Percentiles rank a stretch among this genome's conserved stretches.
Conservation (phyloP, 2,797 vertebrate genomes). For the Mus spretus region DNA sequence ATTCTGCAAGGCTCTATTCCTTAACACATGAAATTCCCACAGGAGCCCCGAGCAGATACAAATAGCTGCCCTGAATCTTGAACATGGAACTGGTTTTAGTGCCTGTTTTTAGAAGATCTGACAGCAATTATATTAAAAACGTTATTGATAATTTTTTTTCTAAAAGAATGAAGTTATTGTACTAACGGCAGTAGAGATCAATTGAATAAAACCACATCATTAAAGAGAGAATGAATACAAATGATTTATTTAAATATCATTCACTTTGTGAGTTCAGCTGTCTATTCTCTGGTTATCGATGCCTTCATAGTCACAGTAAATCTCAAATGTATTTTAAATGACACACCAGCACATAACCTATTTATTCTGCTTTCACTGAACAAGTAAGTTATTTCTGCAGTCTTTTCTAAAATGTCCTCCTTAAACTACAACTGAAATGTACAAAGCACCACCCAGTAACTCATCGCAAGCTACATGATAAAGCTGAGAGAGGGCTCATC, state of each 20-base stretch:
- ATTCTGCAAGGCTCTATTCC: not conserved
- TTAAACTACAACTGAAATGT: conserved; percentile 59
- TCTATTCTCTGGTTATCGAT: not conserved
- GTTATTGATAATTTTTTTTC: not conserved
- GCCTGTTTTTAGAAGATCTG: not conserved
- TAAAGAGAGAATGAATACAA: conserved; percentile 53
- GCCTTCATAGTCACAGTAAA: not conserved
- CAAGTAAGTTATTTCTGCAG: not conserved
- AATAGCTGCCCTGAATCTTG: not conserved
- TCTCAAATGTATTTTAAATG: conserved; percentile 38
- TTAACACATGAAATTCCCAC: not conserved
- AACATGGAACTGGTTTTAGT: conserved; percentile 29
- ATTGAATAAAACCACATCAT: conserved; percentile 32
- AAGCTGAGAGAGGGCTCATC: conserved; percentile 3
- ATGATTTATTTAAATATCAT: not conserved
- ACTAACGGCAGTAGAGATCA: not conserved
- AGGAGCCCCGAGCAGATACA: not conserved
- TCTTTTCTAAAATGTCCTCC: conserved; percentile 39
- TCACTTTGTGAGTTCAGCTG: conserved; percentile 33
- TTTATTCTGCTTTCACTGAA: conserved; percentile 28
- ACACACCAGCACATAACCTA: not conserved
- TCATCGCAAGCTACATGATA: not conserved
- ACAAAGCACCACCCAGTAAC: conserved; percentile 21
- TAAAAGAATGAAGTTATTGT: not conserved
- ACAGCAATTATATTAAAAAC: conserved; percentile 22